Percentiles rank a stretch among this genome's conserved stretches.
These are phyloP conservation scores for Sorex maritimensis DNA, from an alignment of 2,797 vertebrate genomes.

Conservation along the genomic window DNA sequence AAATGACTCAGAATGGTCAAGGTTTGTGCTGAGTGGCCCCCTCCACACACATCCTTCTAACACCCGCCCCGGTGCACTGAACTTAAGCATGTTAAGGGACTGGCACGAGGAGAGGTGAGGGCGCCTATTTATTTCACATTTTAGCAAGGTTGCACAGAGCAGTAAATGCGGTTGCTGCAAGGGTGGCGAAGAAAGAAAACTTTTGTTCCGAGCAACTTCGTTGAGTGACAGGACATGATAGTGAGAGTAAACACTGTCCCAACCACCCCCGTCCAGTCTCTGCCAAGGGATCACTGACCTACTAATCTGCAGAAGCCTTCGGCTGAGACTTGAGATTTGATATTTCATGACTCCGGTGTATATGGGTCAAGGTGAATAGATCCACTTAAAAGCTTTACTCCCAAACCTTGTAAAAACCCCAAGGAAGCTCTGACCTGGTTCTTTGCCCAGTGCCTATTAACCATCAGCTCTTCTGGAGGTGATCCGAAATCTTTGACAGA, in stretches of 20 bases:
- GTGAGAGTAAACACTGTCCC: slow-evolving; percentile 16
- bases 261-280: background rate
- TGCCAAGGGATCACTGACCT: background rate
- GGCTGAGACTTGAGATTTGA: background rate
- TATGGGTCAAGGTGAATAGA: slow-evolving; percentile 64
- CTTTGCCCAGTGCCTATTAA: slow-evolving; percentile 39
- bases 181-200: slow-evolving; percentile 36
- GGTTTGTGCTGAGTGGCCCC: slow-evolving; percentile 45
- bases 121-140: background rate
- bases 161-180: slow-evolving; percentile 3
- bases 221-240: slow-evolving; percentile 28
- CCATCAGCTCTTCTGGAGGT: slow-evolving; percentile 41
- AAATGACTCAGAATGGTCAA: slow-evolving; percentile 68
- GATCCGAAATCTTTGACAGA: slow-evolving; percentile 42
- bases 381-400: slow-evolving; percentile 47
- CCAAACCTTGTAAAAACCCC: slow-evolving; percentile 17
- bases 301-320: background rate
- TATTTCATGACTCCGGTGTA: slow-evolving; percentile 52
- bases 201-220: slow-evolving; percentile 2
- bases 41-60: background rate
- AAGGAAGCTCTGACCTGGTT: slow-evolving; percentile 61
- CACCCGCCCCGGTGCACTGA: background rate
- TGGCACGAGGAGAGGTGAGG: background rate
- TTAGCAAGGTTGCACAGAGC: slow-evolving; percentile 15
- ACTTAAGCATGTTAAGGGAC: background rate